Conservation (phyloP, 2,113 vertebrate species). For the Spizaetus ornatus region DNA sequence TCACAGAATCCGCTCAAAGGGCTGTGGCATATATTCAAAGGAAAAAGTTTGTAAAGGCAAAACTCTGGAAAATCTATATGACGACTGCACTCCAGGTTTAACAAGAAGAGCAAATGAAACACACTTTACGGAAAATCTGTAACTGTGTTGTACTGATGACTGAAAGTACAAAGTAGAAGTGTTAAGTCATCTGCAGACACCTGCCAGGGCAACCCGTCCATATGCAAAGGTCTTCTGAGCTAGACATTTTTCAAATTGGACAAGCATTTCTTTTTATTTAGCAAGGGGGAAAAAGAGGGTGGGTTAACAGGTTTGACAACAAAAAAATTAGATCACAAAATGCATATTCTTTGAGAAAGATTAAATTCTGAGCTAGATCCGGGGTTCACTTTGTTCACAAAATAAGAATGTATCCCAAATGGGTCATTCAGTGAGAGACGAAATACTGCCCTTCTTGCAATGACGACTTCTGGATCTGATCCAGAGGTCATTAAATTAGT, state of each 20-base stretch:
- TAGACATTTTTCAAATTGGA: background rate
- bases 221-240: background rate
- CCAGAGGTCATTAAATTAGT: background rate
- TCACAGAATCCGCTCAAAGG: background rate
- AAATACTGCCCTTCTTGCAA: background rate
- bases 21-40: background rate
- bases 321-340: background rate
- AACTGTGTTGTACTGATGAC: background rate
- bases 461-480: background rate
- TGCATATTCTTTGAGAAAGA: background rate
- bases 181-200: background rate
- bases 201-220: background rate
- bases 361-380: background rate
- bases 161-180: background rate
- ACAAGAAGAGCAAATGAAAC: background rate
- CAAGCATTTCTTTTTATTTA: background rate
- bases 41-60: background rate
- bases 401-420: background rate
- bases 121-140: background rate
- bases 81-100: background rate
- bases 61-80: background rate
- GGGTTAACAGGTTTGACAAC: background rate
- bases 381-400: background rate
- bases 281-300: background rate
- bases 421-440: background rate